These are phyloP conservation scores for Pterobdella sp. DNA, from an alignment of 2,888 invertebrate genomes.

Conservation along the genomic window DNA sequence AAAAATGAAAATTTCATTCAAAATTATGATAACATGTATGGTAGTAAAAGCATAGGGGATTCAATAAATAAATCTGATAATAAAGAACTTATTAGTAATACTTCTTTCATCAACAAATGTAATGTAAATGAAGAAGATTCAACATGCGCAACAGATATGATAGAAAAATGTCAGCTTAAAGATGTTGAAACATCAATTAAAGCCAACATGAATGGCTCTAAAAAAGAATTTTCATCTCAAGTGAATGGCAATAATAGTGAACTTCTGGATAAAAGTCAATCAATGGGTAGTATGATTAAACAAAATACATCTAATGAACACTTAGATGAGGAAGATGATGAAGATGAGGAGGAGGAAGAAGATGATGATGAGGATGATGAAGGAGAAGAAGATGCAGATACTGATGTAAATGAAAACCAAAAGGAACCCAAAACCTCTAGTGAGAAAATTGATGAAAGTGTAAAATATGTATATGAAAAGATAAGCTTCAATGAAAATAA, in stretches of 20 bases:
- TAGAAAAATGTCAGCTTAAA: not conserved
- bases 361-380: slow-evolving; percentile 17
- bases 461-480: not conserved
- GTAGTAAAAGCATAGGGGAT: not conserved
- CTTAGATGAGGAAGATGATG: slow-evolving; percentile 4
- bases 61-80: too few species aligned
- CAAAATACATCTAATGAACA: slow-evolving; percentile 13
- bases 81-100: not conserved
- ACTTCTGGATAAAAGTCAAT: not conserved
- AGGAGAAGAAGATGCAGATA: not conserved
- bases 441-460: not conserved
- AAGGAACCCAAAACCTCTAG: slow-evolving; percentile 3
- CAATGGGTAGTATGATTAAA: too few species aligned
- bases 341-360: slow-evolving; percentile 23
- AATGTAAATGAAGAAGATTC: not conserved
- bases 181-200: not conserved
- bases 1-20: too few species aligned
- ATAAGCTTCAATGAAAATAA: not conserved
- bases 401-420: not conserved
- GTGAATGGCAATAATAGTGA: not conserved
- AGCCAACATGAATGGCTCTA: not conserved
- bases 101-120: slow-evolving; percentile 10
- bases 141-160: not conserved
- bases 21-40: too few species aligned
- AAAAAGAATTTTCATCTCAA: not conserved